Percentiles rank a stretch among this genome's conserved stretches.
Conservation (phyloP, 2,888 invertebrate genomes). For the Xanthia togata region DNA sequence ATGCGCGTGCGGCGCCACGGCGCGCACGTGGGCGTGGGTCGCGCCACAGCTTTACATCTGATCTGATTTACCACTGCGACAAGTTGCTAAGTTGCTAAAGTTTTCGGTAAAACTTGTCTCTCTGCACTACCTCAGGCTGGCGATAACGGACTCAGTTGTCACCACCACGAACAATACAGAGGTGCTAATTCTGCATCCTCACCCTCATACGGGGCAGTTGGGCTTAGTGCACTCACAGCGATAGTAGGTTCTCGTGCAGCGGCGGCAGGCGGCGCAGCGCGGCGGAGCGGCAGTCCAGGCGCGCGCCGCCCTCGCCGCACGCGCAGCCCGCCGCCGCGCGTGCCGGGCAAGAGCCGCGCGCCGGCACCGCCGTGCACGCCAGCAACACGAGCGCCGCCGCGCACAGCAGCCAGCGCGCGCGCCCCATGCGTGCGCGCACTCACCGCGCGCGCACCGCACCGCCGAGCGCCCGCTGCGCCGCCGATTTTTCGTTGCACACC, state of each 20-base stretch:
- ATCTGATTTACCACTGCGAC: not conserved
- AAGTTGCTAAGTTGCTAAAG: not conserved
- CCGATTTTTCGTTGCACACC: constrained; percentile 9
- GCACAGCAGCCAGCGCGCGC: constrained; percentile 46
- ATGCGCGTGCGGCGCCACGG: not conserved
- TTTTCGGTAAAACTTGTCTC: not conserved
- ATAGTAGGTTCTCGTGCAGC: constrained; percentile 74
- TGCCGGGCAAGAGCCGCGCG: constrained; percentile 65
- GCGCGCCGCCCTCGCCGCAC: constrained; percentile 77
- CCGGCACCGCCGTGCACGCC: constrained; percentile 24
- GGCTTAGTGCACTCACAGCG: constrained; percentile 74
- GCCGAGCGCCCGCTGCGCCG: constrained; percentile 1
- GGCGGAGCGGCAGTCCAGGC: constrained; percentile 78
- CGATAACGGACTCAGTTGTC: not conserved
- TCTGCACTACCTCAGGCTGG: not conserved
- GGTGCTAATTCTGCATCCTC: not conserved
- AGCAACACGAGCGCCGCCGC: constrained; percentile 44
- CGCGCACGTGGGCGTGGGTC: not conserved
- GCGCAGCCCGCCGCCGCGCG: constrained; percentile 73
- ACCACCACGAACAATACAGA: not conserved
- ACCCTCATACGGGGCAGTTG: not conserved
- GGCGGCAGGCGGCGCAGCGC: constrained; percentile 79
- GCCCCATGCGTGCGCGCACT: constrained; percentile 39
- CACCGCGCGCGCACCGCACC: constrained; percentile 25
- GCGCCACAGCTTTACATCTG: not conserved